Evolutionary conservation across 2,113 vertebrate genomes (phyloP).

Genomic region (Cichladusa arquata): DNA sequence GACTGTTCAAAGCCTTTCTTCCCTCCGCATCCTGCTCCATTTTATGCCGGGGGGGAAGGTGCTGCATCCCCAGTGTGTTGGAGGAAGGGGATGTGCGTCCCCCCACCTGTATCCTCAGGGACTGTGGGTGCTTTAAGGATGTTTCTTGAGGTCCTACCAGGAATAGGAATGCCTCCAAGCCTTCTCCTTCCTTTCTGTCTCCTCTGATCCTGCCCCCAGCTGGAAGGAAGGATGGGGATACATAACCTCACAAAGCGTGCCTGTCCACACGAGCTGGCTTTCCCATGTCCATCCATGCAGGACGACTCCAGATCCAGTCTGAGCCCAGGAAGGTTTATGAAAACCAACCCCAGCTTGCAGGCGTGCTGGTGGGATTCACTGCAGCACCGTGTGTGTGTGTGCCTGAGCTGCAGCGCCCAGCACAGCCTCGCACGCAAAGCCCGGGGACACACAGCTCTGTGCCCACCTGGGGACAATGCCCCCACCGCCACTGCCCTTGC

Average conservation of each 20-base stretch:
- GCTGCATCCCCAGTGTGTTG: neutral
- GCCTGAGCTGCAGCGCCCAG: neutral
- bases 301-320: neutral
- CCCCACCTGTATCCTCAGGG: accelerated
- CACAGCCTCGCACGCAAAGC: neutral
- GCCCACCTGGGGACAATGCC: neutral
- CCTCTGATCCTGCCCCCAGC: neutral
- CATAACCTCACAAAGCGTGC: neutral
- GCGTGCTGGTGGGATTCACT: neutral
- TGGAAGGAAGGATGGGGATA: neutral
- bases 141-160: neutral
- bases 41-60: accelerated
- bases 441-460: neutral
- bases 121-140: neutral
- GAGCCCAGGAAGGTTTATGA: neutral
- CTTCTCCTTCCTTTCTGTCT: neutral
- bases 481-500: accelerated
- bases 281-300: neutral
- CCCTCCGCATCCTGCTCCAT: neutral
- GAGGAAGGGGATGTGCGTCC: neutral
- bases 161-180: neutral
- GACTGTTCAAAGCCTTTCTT: slow-evolving; percentile 30
- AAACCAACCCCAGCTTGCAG: neutral
- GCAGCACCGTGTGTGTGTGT: neutral
- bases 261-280: accelerated